Conservation (phyloP, 1,140 invertebrate genomes). For the Drosophila littoralis region DNA sequence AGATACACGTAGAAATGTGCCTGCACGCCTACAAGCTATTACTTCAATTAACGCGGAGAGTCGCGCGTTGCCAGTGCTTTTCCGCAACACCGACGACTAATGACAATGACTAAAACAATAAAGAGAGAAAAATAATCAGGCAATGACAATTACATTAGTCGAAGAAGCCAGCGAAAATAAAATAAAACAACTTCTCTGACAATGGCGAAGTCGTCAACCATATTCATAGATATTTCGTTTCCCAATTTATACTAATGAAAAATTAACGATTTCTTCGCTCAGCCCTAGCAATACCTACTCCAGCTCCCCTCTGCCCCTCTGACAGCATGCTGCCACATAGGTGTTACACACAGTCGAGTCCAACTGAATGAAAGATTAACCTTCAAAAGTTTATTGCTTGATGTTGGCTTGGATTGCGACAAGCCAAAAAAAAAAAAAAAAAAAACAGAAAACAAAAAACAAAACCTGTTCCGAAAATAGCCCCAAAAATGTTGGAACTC, state of each 20-base stretch:
- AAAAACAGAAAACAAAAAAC: conserved; percentile 7
- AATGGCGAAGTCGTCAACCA: conserved; percentile 7
- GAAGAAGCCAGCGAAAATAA: neutral
- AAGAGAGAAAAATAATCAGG: neutral
- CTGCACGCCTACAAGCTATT: conserved; percentile 4
- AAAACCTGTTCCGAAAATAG: conserved; percentile 44
- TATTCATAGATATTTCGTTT: conserved; percentile 18
- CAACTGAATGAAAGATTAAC: conserved; percentile 67
- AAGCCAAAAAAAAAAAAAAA: conserved; percentile 35
- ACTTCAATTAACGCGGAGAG: conserved; percentile 5
- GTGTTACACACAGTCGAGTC: conserved; percentile 29
- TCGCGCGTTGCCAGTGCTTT: conserved; percentile 18
- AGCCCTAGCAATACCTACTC: too few species aligned
- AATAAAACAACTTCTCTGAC: neutral
- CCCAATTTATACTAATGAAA: conserved; percentile 45
- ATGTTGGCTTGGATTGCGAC: conserved; percentile 49
- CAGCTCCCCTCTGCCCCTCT: too few species aligned
- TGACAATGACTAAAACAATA: conserved; percentile 29
- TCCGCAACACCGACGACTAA: conserved; percentile 35
- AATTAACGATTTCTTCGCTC: conserved; percentile 35
- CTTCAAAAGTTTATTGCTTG: conserved; percentile 50
- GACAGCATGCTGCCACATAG: neutral
- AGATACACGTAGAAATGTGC: neutral
- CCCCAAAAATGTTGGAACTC: conserved; percentile 20
- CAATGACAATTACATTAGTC: conserved; percentile 34